Base-by-base conservation (phyloP, 2,113 vertebrate species). In the Aleadryas rufinucha region DNA sequence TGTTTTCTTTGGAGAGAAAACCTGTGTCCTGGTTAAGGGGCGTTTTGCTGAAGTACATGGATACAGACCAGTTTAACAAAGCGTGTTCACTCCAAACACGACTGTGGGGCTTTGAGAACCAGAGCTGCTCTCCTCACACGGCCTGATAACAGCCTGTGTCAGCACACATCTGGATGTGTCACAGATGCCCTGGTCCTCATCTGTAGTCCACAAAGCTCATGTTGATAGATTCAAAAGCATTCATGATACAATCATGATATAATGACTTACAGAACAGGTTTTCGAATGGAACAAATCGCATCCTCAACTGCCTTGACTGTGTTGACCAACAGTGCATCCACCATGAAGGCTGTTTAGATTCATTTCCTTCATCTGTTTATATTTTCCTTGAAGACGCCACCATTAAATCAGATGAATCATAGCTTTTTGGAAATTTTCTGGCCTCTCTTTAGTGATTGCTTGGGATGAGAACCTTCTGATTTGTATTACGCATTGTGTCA, bases 61-160 rank as follows among this genome's bases (percentile, higher is more conserved):
- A 11, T 35, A 42, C 31, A 26, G 10, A 52, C 2, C 31, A 31
- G 2, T 56, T 68, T 42, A 39, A 20, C 3, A 7, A 41, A 13
- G 3, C 6, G 7, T 31, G 6, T 14, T 47, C 16, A 8, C 11
- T 69, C 31, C 19, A 23, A 44, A 45, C 18, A 17, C 0, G 0
- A 17, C 13, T 0, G 0, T 17, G 31, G 26, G 35, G 21, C 39
- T 83, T 59, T 45, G 60, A 21, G 33, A 57, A 6, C 4, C 56
- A 65, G 21, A 64, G 33, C 4, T 45, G 28, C 4, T 64, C 16
- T 78, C 14, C 60, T 17, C 33, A 16, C 1, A 0, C 12, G 16
- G 12, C 3, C 35, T 24, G 17, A 11, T n/a, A 31, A 8, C 6
- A 80, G 11, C 31, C 54, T 21, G 10, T 13, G 21, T 16, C 33